Evolutionary conservation across 2,113 vertebrate species (phyloP).

Genomic region (Oriolus oriolus): DNA sequence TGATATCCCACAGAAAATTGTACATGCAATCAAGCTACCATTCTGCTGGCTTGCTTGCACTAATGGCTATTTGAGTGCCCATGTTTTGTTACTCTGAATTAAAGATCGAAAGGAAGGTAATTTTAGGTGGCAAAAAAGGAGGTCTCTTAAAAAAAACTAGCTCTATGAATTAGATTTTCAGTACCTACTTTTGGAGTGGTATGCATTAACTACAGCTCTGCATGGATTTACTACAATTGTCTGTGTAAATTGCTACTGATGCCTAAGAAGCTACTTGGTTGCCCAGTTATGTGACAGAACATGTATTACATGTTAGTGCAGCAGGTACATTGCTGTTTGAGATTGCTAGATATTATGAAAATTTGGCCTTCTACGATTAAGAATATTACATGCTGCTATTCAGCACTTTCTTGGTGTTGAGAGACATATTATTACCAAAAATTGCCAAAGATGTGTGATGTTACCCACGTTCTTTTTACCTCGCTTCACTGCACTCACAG

Average conservation of each 20-base stretch:
- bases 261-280: background rate
- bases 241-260: background rate
- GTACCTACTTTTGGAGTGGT: background rate
- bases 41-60: slow-evolving; percentile 31
- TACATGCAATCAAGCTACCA: slow-evolving; percentile 34
- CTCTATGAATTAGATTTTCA: background rate
- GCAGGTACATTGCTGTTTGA: background rate
- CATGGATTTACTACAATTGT: background rate
- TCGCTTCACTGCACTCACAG: background rate
- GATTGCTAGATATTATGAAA: background rate
- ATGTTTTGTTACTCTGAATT: slow-evolving; percentile 59
- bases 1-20: slow-evolving; percentile 35
- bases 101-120: slow-evolving; percentile 30
- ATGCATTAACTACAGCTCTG: background rate
- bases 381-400: background rate
- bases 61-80: slow-evolving; percentile 48
- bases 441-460: background rate
- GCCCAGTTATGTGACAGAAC: background rate
- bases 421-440: background rate
- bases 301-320: background rate
- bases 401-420: background rate
- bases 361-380: background rate
- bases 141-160: background rate
- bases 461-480: background rate
- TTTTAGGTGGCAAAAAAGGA: slow-evolving; percentile 13